Percentiles rank a stretch among this genome's conserved stretches.
These are phyloP conservation scores for Nemopilema nomurai DNA, from an alignment of 30 jellyfish, hydroid and myxozoan genomes.

Conservation along the genomic window DNA sequence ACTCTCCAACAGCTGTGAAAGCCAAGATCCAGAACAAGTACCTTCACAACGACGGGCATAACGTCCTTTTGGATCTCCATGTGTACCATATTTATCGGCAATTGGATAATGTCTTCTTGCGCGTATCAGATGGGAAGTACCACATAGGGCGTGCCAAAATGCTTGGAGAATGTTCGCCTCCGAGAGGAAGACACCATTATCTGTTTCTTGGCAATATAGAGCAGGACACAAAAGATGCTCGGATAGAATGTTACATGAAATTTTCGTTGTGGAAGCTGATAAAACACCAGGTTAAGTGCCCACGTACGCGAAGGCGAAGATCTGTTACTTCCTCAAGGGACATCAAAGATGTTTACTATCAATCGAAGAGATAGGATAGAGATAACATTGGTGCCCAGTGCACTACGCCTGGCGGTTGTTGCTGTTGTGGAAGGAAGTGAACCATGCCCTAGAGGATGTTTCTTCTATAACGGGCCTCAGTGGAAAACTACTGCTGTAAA, in stretches of 20 bases:
- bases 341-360: slow-evolving; percentile 19
- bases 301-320: neutral
- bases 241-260: slow-evolving; percentile 33
- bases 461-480: too few relatives aligned
- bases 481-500: too few relatives aligned
- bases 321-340: neutral
- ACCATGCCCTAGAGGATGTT: too few relatives aligned
- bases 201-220: slow-evolving; percentile 3
- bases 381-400: neutral
- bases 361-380: neutral
- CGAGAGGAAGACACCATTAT: slow-evolving; percentile 38
- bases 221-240: neutral
- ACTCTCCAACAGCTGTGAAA: slow-evolving; percentile 17
- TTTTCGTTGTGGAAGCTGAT: slow-evolving; percentile 28
- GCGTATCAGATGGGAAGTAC: slow-evolving; percentile 18
- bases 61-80: slow-evolving; percentile 37
- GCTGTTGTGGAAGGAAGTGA: neutral
- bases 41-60: slow-evolving; percentile 31
- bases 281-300: slow-evolving; percentile 19
- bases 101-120: neutral
- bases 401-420: too few relatives aligned
- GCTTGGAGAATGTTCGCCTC: slow-evolving; percentile 55
- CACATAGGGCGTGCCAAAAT: slow-evolving; percentile 30
- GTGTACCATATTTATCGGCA: slow-evolving; percentile 33
- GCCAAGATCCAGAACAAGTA: slow-evolving; percentile 47